Percentiles rank a stretch among this genome's conserved stretches.
phyloP scores from a whole-genome alignment of 2,888 invertebrate genomes.

The Malthinus seriepunctatus region DNA sequence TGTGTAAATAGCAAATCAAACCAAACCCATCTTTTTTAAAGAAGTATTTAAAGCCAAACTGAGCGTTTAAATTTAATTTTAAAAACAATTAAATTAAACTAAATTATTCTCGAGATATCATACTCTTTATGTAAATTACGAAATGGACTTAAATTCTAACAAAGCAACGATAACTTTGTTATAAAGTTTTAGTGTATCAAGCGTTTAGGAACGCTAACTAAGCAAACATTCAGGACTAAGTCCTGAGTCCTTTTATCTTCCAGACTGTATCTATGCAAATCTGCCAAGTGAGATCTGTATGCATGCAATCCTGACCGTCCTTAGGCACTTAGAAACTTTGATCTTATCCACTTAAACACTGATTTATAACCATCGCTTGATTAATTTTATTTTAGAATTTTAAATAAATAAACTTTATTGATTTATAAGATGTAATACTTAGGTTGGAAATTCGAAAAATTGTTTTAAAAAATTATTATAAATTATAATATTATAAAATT shows the following conservation, averaged over 20 bases:
- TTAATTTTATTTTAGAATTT: conserved; percentile 15
- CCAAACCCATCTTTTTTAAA: conserved; percentile 7
- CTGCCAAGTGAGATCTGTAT: conserved; percentile 32
- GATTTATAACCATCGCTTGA: conserved; percentile 26
- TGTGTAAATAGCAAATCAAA: conserved; percentile 14
- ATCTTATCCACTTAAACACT: conserved; percentile 19
- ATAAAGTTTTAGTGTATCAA: conserved; percentile 8
- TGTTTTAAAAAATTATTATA: too few relatives aligned
- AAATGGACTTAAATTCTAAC: neutral
- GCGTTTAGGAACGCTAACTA: conserved; percentile 26
- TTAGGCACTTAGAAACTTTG: conserved; percentile 34
- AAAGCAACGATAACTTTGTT: conserved; percentile 3
- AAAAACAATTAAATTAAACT: neutral
- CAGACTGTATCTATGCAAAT: conserved; percentile 38
- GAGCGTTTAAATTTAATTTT: neutral
- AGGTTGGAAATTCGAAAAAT: too few relatives aligned
- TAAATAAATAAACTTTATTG: too few relatives aligned
- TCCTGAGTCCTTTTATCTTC: conserved; percentile 30
- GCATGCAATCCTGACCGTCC: conserved; percentile 32
- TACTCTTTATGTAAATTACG: too few relatives aligned
- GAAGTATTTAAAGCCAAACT: neutral
- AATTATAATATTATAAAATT: too few relatives aligned
- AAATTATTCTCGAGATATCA: neutral
- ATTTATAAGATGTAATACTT: too few relatives aligned
- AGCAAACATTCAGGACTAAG: conserved; percentile 28